Conservation (phyloP, 2,888 invertebrate genomes). For the Leptothorax acervorum region DNA sequence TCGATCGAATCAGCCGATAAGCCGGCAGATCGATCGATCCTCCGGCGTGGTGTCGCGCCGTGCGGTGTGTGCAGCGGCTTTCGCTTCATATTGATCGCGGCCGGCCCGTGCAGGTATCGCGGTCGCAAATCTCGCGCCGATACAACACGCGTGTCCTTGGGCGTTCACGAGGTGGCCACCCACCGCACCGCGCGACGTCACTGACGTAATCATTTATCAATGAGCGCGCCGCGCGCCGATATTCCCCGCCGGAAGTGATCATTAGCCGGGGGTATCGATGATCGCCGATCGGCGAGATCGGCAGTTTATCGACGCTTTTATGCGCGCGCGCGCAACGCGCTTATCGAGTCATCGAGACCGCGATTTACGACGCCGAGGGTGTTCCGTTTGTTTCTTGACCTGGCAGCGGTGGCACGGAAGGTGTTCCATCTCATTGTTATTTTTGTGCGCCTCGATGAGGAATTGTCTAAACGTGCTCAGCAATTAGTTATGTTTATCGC, state of each 20-base stretch:
- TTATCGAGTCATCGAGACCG: slow-evolving; percentile 45
- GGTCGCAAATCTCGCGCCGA: slow-evolving; percentile 46
- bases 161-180: slow-evolving; percentile 40
- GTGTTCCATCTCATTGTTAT: slow-evolving; percentile 12
- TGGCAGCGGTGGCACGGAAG: slow-evolving; percentile 26
- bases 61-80: slow-evolving; percentile 21
- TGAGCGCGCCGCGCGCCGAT: slow-evolving; percentile 34
- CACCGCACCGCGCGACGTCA: slow-evolving; percentile 32
- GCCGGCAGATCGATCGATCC: slow-evolving; percentile 55
- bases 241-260: slow-evolving; percentile 44
- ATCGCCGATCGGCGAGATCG: slow-evolving; percentile 28
- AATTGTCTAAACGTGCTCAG: slow-evolving; percentile 10
- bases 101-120: slow-evolving; percentile 27
- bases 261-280: slow-evolving; percentile 46
- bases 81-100: slow-evolving; percentile 55
- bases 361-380: slow-evolving; percentile 35
- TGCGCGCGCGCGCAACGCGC: slow-evolving; percentile 19
- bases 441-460: slow-evolving; percentile 24
- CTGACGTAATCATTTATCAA: slow-evolving; percentile 51
- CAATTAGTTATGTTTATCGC: slow-evolving; percentile 39
- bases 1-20: slow-evolving; percentile 42
- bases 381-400: slow-evolving; percentile 46
- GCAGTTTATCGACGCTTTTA: slow-evolving; percentile 27
- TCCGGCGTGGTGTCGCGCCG: slow-evolving; percentile 46
- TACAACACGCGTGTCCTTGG: slow-evolving; percentile 44